Percentiles rank a stretch among this genome's conserved stretches.
phyloP scores from a whole-genome alignment of 2,888 invertebrate genomes.

The Omphaloscelis lunosa region DNA sequence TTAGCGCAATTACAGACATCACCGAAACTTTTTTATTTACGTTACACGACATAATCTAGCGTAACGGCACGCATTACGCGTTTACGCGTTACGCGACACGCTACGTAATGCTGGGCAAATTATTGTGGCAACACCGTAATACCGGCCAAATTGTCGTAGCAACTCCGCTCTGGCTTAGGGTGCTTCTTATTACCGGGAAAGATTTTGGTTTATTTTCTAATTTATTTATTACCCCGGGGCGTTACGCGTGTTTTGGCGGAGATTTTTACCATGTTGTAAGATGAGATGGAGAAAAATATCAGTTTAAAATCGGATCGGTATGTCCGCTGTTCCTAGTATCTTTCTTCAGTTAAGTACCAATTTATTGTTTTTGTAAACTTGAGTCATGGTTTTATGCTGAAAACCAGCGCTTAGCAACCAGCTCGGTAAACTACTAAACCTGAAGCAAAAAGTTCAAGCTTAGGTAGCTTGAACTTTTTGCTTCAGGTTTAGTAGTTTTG shows the following conservation, averaged over 20 bases:
- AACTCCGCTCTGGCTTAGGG: constrained; percentile 19
- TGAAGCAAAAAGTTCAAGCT: too few species aligned
- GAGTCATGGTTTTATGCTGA: too few species aligned
- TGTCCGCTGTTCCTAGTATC: too few species aligned
- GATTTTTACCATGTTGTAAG: not conserved
- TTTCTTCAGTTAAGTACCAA: too few species aligned
- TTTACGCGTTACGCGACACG: constrained; percentile 56
- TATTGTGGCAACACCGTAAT: constrained; percentile 32
- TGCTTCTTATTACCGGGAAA: constrained; percentile 31
- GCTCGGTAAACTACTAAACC: too few species aligned
- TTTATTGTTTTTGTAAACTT: too few species aligned
- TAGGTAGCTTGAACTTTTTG: too few species aligned
- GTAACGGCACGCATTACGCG: constrained; percentile 58
- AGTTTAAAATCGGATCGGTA: not conserved
- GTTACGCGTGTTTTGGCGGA: not conserved
- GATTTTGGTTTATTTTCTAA: constrained; percentile 44
- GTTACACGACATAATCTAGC: constrained; percentile 58
- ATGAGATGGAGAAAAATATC: not conserved
- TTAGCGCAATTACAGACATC: constrained; percentile 62
- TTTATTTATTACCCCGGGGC: constrained; percentile 47
- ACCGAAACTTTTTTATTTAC: constrained; percentile 67
- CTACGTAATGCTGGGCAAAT: constrained; percentile 43
- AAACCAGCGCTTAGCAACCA: too few species aligned
- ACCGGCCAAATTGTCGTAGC: constrained; percentile 40
- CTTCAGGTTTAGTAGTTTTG: too few species aligned